Conservation (phyloP, 2,113 vertebrate genomes). For the Xenopus borealis region DNA sequence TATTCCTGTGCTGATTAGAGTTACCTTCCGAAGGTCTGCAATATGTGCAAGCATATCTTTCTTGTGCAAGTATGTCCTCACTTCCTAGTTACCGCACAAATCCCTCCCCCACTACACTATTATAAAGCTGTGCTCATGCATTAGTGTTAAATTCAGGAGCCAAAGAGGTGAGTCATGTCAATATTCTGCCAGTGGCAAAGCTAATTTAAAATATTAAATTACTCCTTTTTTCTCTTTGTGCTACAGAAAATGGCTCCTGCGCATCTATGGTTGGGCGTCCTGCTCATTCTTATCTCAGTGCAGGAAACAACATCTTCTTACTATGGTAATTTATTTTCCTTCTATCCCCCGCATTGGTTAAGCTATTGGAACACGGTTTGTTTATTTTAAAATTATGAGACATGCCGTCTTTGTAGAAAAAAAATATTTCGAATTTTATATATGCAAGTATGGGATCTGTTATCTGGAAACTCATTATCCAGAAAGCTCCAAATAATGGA, state of each 20-base stretch:
- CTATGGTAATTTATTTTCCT: constrained; percentile 23
- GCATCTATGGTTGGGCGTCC: neutral
- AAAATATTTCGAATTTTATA: too few species aligned
- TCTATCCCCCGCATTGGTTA: neutral
- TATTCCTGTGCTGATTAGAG: too few species aligned
- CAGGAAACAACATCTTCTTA: constrained; percentile 2
- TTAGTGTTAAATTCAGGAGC: neutral
- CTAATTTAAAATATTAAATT: neutral
- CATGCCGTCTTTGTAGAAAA: too few species aligned
- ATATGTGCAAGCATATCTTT: neutral
- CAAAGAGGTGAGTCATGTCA: constrained; percentile 10
- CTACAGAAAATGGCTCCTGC: constrained; percentile 14
- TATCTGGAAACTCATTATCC: too few species aligned
- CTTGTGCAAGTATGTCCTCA: neutral
- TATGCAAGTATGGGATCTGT: too few species aligned
- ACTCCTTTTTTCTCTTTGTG: neutral
- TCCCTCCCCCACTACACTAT: neutral
- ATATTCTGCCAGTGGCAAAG: neutral
- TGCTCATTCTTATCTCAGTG: constrained; percentile 16
- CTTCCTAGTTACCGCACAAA: too few species aligned
- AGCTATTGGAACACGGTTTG: too few species aligned
- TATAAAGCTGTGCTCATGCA: constrained; percentile 1
- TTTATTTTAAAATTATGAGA: too few species aligned
- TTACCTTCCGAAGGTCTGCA: too few species aligned
- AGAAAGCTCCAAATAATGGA: too few species aligned